Conservation (phyloP, 2,797 vertebrate genomes). For the Anguilla megastoma region DNA sequence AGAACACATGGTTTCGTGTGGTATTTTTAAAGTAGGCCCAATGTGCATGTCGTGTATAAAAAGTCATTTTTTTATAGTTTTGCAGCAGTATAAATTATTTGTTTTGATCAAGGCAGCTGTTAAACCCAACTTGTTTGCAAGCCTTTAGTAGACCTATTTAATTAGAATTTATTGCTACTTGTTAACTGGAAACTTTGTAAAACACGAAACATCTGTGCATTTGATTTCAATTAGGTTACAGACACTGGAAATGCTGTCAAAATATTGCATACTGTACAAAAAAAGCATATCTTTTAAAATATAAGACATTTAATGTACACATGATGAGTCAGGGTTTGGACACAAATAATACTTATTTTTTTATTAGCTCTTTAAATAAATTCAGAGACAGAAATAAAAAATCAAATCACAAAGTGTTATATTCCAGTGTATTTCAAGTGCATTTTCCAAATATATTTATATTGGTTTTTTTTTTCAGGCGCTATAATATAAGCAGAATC, state of each 20-base stretch:
- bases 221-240: slow-evolving; percentile 7
- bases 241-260: not conserved
- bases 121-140: slow-evolving; percentile 1
- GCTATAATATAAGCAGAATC: slow-evolving; percentile 89
- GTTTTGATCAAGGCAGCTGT: slow-evolving; percentile 14
- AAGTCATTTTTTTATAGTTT: not conserved
- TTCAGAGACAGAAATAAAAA: slow-evolving; percentile 88
- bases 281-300: slow-evolving; percentile 12
- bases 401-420: slow-evolving; percentile 96
- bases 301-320: slow-evolving; percentile 34
- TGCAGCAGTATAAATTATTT: slow-evolving; percentile 20
- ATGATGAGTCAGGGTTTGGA: slow-evolving; percentile 72
- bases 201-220: slow-evolving; percentile 19
- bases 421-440: slow-evolving; percentile 99
- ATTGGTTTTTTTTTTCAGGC: slow-evolving; percentile 77
- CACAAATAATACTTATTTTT: slow-evolving; percentile 85
- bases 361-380: slow-evolving; percentile 99
- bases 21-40: not conserved
- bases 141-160: not conserved
- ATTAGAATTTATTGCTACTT: slow-evolving; percentile 32
- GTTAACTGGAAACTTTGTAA: slow-evolving; percentile 13
- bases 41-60: not conserved
- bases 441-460: slow-evolving; percentile 98
- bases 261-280: not conserved
- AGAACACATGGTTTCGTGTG: not conserved